phyloP scores from a whole-genome alignment of 2,113 vertebrate species.

The Pseudorhombus dupliciocellatus region DNA sequence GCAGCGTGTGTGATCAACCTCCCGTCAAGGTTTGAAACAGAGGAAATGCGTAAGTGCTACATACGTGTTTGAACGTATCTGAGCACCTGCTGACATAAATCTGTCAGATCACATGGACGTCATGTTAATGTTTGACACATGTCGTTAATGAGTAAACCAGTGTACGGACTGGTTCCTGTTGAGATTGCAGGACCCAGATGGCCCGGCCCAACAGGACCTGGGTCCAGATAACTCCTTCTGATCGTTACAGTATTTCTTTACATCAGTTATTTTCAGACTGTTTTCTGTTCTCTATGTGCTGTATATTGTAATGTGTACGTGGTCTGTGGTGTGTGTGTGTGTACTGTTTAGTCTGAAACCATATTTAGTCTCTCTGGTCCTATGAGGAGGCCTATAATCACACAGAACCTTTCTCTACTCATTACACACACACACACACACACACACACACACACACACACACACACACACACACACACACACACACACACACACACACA shows the following conservation, averaged over 20 bases:
- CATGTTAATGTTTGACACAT: too few relatives aligned
- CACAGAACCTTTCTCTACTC: conserved; percentile 79
- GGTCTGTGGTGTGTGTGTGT: conserved; percentile 62
- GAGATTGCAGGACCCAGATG: too few relatives aligned
- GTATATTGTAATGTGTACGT: conserved; percentile 68
- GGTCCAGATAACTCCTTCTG: conserved; percentile 34
- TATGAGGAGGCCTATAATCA: conserved; percentile 82
- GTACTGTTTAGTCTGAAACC: conserved; percentile 77
- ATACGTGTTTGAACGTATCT: too few relatives aligned
- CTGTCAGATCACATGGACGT: too few relatives aligned
- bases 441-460: conserved; percentile 69
- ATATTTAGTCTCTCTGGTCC: conserved; percentile 79
- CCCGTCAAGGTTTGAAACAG: too few relatives aligned
- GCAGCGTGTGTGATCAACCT: too few relatives aligned
- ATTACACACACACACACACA: conserved; percentile 72
- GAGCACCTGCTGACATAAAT: too few relatives aligned
- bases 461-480: conserved; percentile 63
- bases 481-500: conserved; percentile 61
- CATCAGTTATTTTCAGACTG: conserved; percentile 61
- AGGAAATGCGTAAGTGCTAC: too few relatives aligned
- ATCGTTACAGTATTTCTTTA: conserved; percentile 49
- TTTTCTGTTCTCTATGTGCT: conserved; percentile 67
- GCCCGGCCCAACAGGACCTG: too few relatives aligned
- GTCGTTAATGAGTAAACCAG: background rate
- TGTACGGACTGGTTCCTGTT: too few relatives aligned